A percentile compares a stretch with the other conserved stretches of the same genome.
phyloP scores from a whole-genome alignment of 2,113 vertebrate genomes.

The Gavia stellata region DNA sequence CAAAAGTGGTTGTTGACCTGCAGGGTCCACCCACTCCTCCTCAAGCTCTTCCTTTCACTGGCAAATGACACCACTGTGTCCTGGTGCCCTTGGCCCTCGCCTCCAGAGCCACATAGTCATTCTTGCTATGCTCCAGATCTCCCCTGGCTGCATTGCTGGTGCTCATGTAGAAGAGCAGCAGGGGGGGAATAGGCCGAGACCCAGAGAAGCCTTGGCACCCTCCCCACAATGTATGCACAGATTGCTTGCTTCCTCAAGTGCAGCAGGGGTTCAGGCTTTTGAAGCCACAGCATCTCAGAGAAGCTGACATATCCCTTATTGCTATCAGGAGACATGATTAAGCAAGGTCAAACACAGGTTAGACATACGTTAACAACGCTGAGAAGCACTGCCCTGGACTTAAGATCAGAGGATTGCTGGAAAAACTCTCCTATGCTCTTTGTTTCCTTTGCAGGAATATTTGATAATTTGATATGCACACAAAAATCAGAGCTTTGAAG shows the following conservation, averaged over 20 bases:
- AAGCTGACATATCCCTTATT: background rate
- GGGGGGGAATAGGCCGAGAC: background rate
- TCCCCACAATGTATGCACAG: rapidly evolving
- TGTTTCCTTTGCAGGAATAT: background rate
- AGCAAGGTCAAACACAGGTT: background rate
- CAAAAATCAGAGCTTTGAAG: background rate
- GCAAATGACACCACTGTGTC: background rate
- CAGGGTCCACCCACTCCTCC: background rate
- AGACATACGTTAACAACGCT: background rate
- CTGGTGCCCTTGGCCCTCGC: background rate
- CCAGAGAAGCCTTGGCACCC: background rate
- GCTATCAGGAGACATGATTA: background rate
- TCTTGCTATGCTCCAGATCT: background rate
- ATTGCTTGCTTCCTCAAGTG: background rate
- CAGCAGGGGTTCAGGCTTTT: background rate
- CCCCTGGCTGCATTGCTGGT: rapidly evolving
- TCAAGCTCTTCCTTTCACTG: background rate
- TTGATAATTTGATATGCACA: background rate
- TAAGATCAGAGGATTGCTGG: background rate
- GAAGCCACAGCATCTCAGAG: background rate
- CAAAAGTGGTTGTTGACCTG: background rate
- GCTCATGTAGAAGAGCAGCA: background rate
- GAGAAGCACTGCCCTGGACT: background rate
- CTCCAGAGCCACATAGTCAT: background rate
- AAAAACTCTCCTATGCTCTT: background rate